Evolutionary conservation across 2,888 invertebrate species (phyloP).

Genomic region (Lasius platythorax): DNA sequence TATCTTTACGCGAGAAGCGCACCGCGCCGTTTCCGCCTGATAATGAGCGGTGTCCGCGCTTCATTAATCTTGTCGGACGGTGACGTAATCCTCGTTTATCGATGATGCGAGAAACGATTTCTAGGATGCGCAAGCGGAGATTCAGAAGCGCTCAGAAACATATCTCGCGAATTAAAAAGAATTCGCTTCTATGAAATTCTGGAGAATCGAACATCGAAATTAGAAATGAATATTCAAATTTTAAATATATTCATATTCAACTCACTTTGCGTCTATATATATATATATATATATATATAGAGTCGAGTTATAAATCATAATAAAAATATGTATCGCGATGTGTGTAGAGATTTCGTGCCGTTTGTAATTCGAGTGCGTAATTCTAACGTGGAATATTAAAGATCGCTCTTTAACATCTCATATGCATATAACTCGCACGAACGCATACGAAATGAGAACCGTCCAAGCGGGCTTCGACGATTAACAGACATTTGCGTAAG

Average conservation of each 20-base stretch:
- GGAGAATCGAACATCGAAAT: not conserved
- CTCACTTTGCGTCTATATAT: not conserved
- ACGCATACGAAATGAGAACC: conserved; percentile 17
- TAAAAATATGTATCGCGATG: conserved; percentile 15
- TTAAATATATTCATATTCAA: conserved; percentile 17
- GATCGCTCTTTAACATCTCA: conserved; percentile 57
- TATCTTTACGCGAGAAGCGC: not conserved
- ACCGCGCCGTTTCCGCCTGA: not conserved
- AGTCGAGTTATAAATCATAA: not conserved
- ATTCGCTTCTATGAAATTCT: not conserved
- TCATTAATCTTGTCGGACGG: conserved; percentile 25
- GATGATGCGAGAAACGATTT: conserved; percentile 62
- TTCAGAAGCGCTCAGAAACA: not conserved
- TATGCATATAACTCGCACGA: conserved; percentile 45
- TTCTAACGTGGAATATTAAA: conserved; percentile 48
- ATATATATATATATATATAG: no score
- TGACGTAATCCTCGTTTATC: conserved; percentile 5
- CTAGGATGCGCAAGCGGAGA: not conserved
- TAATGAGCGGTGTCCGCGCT: not conserved
- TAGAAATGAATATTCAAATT: not conserved
- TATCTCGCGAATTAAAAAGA: not conserved
- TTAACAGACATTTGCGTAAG: not conserved
- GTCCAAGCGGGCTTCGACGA: not conserved
- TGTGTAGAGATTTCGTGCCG: not conserved
- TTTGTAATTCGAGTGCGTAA: conserved; percentile 43